Evolutionary conservation across 2,888 invertebrate species (phyloP).

Genomic region (Cacoxenus indagator): DNA sequence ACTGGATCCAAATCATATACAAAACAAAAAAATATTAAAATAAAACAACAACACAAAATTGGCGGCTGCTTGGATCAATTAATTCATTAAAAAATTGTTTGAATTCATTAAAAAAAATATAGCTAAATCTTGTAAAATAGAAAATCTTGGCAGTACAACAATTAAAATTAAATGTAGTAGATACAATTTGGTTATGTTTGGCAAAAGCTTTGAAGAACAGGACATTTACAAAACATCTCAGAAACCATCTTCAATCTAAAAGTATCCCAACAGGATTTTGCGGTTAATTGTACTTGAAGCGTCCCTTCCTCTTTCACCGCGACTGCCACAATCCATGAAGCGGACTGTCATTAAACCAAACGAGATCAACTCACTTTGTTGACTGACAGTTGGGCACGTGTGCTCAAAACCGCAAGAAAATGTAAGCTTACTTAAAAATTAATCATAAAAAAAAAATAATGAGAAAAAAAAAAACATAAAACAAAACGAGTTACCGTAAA

Average conservation of each 20-base stretch:
- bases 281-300: background rate
- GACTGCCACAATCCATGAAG: background rate
- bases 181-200: background rate
- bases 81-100: background rate
- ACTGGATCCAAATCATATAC: background rate
- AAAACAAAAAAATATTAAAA: background rate
- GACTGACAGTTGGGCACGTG: constrained; percentile 10
- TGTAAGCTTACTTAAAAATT: constrained; percentile 6
- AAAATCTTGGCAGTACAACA: too few relatives aligned
- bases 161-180: too few relatives aligned
- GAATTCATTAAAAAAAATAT: background rate
- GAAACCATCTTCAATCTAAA: background rate
- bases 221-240: background rate
- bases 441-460: background rate
- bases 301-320: background rate
- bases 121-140: background rate
- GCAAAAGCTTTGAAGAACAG: background rate
- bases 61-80: background rate
- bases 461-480: background rate
- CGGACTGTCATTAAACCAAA: background rate
- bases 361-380: background rate
- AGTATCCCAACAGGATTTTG: constrained; percentile 12
- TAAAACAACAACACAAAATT: too few relatives aligned
- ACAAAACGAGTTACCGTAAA: background rate
- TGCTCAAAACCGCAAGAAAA: constrained; percentile 11